Evolutionary conservation across 2,797 vertebrate species (phyloP).

Genomic region (Amblyraja radiata): DNA sequence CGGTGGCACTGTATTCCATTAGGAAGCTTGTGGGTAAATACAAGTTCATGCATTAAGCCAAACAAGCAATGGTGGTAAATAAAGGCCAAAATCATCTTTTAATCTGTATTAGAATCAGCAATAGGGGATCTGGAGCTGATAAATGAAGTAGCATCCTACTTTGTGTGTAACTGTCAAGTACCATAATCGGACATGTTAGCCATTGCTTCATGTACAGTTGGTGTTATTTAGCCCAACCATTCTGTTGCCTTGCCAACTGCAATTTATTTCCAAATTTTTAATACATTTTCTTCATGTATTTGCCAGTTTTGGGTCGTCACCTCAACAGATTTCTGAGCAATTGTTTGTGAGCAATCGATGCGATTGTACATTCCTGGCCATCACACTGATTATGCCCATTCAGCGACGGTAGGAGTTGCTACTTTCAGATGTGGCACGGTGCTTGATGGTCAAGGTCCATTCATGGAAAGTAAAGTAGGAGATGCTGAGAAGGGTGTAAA

Average conservation of each 20-base stretch:
- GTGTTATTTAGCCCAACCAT: background rate
- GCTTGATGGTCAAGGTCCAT: background rate
- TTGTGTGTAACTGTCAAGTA: background rate
- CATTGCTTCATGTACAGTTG: background rate
- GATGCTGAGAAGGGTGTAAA: background rate
- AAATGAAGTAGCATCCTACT: background rate
- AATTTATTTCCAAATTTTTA: background rate
- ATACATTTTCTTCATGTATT: background rate
- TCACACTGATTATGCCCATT: background rate
- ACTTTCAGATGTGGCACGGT: background rate
- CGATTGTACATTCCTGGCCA: background rate
- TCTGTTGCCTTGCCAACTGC: background rate
- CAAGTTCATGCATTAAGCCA: background rate
- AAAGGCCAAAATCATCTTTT: background rate
- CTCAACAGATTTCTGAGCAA: background rate
- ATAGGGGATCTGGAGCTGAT: too few species aligned
- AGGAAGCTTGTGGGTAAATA: background rate
- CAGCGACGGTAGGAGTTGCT: background rate
- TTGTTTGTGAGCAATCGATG: background rate
- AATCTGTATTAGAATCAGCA: background rate
- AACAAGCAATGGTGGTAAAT: background rate
- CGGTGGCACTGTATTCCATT: background rate
- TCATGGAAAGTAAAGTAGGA: background rate
- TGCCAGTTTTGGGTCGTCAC: background rate
- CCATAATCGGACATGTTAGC: background rate